Percentiles rank a stretch among this genome's conserved stretches.
phyloP scores from a whole-genome alignment of 2,888 invertebrate species.

The Ariolimax columbianus region DNA sequence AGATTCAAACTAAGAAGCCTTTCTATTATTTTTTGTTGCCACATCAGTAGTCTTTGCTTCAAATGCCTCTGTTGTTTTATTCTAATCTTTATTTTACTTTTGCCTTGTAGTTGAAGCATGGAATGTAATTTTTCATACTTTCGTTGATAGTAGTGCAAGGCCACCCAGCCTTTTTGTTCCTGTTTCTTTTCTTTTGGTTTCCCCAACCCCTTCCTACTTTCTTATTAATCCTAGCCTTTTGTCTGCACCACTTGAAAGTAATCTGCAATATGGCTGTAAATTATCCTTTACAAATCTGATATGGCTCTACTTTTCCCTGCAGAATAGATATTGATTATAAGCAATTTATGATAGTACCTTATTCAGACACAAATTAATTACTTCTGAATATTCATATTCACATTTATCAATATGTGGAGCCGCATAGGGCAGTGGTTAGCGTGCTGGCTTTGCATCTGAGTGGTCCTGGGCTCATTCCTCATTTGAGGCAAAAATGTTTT shows the following conservation, averaged over 20 bases:
- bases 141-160: slow-evolving; percentile 9
- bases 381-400: not conserved
- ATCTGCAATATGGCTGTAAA: not conserved
- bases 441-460: too few species aligned
- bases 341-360: not conserved
- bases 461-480: too few species aligned
- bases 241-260: not conserved
- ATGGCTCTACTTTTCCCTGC: not conserved
- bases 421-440: too few species aligned
- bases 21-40: slow-evolving; percentile 47
- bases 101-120: slow-evolving; percentile 40
- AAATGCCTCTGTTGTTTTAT: slow-evolving; percentile 47
- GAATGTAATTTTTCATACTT: slow-evolving; percentile 38
- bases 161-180: not conserved
- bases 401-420: too few species aligned
- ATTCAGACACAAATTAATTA: not conserved
- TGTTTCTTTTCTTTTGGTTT: not conserved
- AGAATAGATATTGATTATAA: not conserved
- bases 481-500: too few species aligned
- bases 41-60: slow-evolving; percentile 54
- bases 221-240: not conserved
- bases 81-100: slow-evolving; percentile 26
- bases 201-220: not conserved
- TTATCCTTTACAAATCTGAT: not conserved
- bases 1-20: slow-evolving; percentile 27